Conservation (phyloP, 1,140 invertebrate species). For the Sminthurides bifidus region DNA sequence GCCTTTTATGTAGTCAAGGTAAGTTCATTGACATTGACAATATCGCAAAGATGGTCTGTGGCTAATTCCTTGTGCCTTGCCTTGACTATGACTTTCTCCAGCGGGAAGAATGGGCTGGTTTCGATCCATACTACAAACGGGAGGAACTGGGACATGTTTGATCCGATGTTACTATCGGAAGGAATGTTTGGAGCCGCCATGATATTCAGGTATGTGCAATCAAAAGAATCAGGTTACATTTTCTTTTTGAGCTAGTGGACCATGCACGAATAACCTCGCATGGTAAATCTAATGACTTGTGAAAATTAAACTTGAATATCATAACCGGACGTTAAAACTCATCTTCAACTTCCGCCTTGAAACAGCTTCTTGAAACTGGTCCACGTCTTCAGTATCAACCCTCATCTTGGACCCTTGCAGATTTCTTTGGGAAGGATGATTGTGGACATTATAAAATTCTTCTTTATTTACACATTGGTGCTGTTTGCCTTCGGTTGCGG, state of each 20-base stretch:
- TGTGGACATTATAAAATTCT: conserved; percentile 85
- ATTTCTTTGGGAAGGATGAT: conserved; percentile 84
- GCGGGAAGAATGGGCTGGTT: conserved; percentile 56
- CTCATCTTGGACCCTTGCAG: conserved; percentile 77
- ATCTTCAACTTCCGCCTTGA: conserved; percentile 14
- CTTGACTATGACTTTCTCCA: too few species aligned
- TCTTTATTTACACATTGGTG: conserved; percentile 81
- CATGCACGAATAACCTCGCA: too few species aligned
- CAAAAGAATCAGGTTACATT: too few species aligned
- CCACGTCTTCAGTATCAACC: conserved; percentile 91
- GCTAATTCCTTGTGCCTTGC: too few species aligned
- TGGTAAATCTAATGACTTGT: too few species aligned
- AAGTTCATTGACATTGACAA: conserved; percentile 32
- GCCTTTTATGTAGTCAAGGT: conserved; percentile 67
- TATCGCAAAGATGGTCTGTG: too few species aligned
- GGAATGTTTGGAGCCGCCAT: conserved; percentile 88
- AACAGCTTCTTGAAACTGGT: conserved; percentile 76
- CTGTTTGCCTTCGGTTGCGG: conserved; percentile 81
- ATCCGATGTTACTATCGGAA: conserved; percentile 86
- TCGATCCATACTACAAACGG: conserved; percentile 66
- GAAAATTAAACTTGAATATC: too few species aligned
- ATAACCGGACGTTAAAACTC: too few species aligned
- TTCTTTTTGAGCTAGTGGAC: too few species aligned
- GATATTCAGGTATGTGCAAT: conserved; percentile 63
- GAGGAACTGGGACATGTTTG: conserved; percentile 84